phyloP scores from a whole-genome alignment of 2,797 vertebrate genomes.

The Artibeus lituratus region DNA sequence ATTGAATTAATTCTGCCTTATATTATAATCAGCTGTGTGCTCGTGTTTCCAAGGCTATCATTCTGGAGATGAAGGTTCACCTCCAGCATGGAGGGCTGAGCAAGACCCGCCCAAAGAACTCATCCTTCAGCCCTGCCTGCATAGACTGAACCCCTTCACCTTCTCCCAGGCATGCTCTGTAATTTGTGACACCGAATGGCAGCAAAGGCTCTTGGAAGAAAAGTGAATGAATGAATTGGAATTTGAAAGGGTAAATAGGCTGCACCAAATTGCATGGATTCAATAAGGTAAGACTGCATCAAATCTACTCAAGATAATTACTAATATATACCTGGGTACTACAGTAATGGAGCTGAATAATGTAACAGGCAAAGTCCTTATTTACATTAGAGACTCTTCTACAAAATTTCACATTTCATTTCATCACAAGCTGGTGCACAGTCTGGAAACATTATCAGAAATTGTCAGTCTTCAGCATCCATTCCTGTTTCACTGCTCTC shows the following conservation, averaged over 20 bases:
- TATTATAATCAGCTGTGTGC: neutral
- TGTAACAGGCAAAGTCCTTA: neutral
- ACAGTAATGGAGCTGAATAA: neutral
- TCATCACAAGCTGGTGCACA: neutral
- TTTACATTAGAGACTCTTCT: neutral
- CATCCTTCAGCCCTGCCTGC: neutral
- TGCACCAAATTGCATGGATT: neutral
- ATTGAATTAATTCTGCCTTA: neutral
- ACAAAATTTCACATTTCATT: neutral
- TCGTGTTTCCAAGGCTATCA: neutral
- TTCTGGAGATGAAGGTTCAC: neutral
- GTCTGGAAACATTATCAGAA: neutral
- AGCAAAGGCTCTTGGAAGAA: neutral
- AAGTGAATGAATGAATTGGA: neutral
- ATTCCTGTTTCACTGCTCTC: neutral
- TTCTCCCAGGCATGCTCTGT: fast-evolving
- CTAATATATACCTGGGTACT: neutral
- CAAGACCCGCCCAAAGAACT: neutral
- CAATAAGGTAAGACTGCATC: neutral
- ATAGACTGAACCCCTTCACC: neutral
- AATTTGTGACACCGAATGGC: neutral
- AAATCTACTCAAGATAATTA: neutral
- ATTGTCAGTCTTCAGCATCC: neutral
- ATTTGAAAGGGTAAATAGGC: neutral
- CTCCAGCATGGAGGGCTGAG: neutral